A percentile compares a stretch with the other conserved stretches of the same genome.
These are phyloP conservation scores for Tipula vernalis DNA, from an alignment of 2,888 invertebrate genomes.

Conservation along the genomic window DNA sequence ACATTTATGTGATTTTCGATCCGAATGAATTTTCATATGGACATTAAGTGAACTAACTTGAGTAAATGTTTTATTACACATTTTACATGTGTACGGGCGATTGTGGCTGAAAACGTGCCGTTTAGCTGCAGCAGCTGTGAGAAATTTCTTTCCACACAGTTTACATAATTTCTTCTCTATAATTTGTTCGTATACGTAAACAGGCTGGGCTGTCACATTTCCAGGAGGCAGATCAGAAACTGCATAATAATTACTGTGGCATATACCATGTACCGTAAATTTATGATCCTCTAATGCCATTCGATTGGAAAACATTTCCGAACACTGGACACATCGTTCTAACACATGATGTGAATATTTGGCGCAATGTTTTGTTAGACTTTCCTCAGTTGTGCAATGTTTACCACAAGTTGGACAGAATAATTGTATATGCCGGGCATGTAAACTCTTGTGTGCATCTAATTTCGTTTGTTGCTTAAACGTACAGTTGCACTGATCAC, in stretches of 20 bases:
- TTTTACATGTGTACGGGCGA: neutral
- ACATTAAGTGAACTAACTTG: neutral
- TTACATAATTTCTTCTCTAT: neutral
- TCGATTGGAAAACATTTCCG: neutral
- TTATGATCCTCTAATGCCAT: neutral
- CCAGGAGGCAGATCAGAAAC: neutral
- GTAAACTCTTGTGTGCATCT: neutral
- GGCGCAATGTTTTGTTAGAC: neutral
- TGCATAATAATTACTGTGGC: neutral
- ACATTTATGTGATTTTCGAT: slow-evolving; percentile 7
- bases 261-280: neutral
- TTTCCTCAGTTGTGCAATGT: neutral
- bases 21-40: slow-evolving; percentile 6
- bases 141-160: neutral
- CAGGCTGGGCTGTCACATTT: neutral
- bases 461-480: neutral
- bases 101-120: neutral
- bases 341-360: neutral
- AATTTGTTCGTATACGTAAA: neutral
- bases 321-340: neutral
- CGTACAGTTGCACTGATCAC: neutral
- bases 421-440: neutral
- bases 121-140: neutral
- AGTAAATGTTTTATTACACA: neutral
- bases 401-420: neutral